Conservation (phyloP, 2,888 invertebrate genomes). For the Lamellibrachia satsuma region DNA sequence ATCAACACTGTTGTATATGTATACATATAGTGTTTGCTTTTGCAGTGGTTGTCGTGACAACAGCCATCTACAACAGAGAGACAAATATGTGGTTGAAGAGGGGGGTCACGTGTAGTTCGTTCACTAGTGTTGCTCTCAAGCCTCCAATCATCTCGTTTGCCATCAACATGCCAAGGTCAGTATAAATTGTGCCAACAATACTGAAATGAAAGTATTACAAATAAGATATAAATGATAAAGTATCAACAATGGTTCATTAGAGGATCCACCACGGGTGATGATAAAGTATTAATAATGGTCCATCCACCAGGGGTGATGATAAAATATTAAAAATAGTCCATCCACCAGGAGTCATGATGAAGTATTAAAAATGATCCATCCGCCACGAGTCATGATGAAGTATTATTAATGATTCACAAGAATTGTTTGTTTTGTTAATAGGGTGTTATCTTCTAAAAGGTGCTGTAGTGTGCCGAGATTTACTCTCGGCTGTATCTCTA, state of each 20-base stretch:
- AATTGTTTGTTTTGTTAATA: too few species aligned
- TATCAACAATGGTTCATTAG: background rate
- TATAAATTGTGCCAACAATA: background rate
- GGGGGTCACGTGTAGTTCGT: constrained; percentile 63
- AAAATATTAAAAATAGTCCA: background rate
- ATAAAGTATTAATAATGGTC: background rate
- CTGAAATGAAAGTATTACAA: background rate
- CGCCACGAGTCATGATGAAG: too few species aligned
- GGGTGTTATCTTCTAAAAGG: too few species aligned
- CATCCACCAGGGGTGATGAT: background rate
- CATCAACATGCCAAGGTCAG: constrained; percentile 58
- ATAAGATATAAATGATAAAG: background rate
- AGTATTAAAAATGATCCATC: too few species aligned
- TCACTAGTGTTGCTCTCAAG: constrained; percentile 57
- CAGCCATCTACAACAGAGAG: constrained; percentile 49
- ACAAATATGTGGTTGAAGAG: constrained; percentile 52
- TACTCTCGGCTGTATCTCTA: too few species aligned
- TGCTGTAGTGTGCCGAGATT: too few species aligned
- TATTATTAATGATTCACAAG: too few species aligned
- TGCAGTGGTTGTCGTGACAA: constrained; percentile 59
- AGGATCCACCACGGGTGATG: background rate
- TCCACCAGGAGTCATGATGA: background rate
- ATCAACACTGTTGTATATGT: too few species aligned
- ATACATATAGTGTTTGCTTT: background rate
- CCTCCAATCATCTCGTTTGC: constrained; percentile 62